Evolutionary conservation across 1,140 invertebrate species (phyloP).

Genomic region (Bombyx mandarina): DNA sequence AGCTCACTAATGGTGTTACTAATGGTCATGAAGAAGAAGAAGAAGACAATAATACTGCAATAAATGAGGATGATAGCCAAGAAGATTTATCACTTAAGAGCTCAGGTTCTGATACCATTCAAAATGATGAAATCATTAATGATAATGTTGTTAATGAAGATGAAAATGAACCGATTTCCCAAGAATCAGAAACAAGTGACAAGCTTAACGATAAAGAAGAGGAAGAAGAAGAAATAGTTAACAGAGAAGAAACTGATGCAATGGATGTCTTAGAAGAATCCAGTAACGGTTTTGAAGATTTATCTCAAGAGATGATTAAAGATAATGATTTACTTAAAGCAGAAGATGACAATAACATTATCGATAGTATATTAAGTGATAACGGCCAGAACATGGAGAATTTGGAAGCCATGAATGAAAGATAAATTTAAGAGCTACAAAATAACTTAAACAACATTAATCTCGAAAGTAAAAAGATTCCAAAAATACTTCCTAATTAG

Average conservation of each 20-base stretch:
- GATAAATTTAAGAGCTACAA: slow-evolving; percentile 9
- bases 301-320: slow-evolving; percentile 12
- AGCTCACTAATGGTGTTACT: not conserved
- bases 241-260: slow-evolving; percentile 1
- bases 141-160: slow-evolving; percentile 2
- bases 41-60: slow-evolving; percentile 3
- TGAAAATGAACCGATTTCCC: slow-evolving; percentile 1
- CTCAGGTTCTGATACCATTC: slow-evolving; percentile 1
- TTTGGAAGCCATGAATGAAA: slow-evolving; percentile 15
- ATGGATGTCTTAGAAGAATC: slow-evolving; percentile 7
- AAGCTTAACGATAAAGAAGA: slow-evolving; percentile 5
- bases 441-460: no score
- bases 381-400: slow-evolving; percentile 15
- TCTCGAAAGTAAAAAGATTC: no score
- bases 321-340: slow-evolving; percentile 7
- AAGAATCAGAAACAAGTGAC: slow-evolving; percentile 4
- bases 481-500: no score
- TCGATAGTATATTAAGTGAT: slow-evolving; percentile 25
- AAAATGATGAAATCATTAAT: slow-evolving; percentile 9
- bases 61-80: not conserved
- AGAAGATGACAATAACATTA: slow-evolving; percentile 20
- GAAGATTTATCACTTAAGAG: not conserved
- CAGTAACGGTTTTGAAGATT: slow-evolving; percentile 12
- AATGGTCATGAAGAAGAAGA: slow-evolving; percentile 2
- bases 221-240: slow-evolving; percentile 4